phyloP scores from a whole-genome alignment of 1,140 invertebrate genomes.

The Rhyzopertha dominica region DNA sequence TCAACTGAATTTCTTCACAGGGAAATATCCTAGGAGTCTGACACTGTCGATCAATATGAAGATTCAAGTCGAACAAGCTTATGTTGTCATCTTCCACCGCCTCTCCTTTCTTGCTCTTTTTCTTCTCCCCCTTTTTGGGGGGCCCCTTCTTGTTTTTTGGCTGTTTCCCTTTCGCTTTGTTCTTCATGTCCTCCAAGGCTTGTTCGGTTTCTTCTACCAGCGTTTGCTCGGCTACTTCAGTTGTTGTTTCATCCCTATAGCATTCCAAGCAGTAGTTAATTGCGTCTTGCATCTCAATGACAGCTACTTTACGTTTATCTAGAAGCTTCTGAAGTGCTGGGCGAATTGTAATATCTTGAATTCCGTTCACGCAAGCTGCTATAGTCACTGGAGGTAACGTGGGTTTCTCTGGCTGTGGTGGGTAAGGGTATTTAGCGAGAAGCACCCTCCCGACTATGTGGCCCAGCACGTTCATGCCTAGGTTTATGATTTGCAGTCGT shows the following conservation, averaged over 20 bases:
- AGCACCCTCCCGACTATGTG: slow-evolving; percentile 54
- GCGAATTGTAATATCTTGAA: slow-evolving; percentile 45
- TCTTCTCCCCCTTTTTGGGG: slow-evolving; percentile 14
- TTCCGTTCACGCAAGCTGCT: slow-evolving; percentile 49
- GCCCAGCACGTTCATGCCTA: slow-evolving; percentile 47
- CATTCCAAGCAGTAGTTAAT: slow-evolving; percentile 53
- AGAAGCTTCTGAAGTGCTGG: slow-evolving; percentile 48
- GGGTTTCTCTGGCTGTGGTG: slow-evolving; percentile 38
- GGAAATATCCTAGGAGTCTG: slow-evolving; percentile 54
- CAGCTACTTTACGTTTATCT: slow-evolving; percentile 45
- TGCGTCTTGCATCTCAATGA: slow-evolving; percentile 51
- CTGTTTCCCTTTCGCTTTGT: slow-evolving; percentile 11
- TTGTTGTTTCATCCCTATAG: slow-evolving; percentile 51
- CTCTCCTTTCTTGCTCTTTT: slow-evolving; percentile 21
- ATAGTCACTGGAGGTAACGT: slow-evolving; percentile 43
- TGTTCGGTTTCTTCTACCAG: slow-evolving; percentile 14
- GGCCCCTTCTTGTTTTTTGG: slow-evolving; percentile 14
- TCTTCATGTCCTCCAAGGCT: slow-evolving; percentile 6
- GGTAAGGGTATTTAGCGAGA: slow-evolving; percentile 51
- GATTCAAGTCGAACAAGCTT: slow-evolving; percentile 1
- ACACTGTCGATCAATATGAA: too few relatives aligned
- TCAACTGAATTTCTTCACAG: slow-evolving; percentile 50
- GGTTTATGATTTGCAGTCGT: slow-evolving; percentile 16
- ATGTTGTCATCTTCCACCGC: slow-evolving; percentile 6
- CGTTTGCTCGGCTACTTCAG: slow-evolving; percentile 44